Evolutionary conservation across 1,140 invertebrate species (phyloP).

Genomic region (Cephus cinctus): DNA sequence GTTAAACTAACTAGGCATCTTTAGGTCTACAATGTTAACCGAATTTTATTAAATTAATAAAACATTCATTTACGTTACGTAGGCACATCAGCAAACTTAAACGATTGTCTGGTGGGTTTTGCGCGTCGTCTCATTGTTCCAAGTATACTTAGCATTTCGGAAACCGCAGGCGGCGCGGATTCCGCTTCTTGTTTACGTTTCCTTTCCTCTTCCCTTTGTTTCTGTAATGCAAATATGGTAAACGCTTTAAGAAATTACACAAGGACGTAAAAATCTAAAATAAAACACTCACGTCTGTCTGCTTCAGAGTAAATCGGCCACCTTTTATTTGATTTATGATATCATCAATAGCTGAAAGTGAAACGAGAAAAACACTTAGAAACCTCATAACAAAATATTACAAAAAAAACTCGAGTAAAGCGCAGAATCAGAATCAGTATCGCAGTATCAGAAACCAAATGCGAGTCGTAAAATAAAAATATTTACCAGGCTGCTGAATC

Average conservation of each 20-base stretch:
- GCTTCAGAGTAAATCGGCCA: slow-evolving; percentile 69
- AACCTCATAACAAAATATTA: slow-evolving; percentile 1
- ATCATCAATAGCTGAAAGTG: slow-evolving; percentile 64
- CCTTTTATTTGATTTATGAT: slow-evolving; percentile 76
- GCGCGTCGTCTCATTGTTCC: slow-evolving; percentile 65
- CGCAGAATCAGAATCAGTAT: not conserved
- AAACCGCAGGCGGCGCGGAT: slow-evolving; percentile 62
- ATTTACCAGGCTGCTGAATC: slow-evolving; percentile 45
- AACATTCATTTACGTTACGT: too few species aligned
- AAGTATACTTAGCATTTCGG: slow-evolving; percentile 71
- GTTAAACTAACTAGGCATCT: too few species aligned
- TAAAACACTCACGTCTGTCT: slow-evolving; percentile 57
- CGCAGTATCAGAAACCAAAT: slow-evolving; percentile 5
- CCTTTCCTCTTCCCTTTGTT: slow-evolving; percentile 58
- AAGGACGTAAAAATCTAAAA: slow-evolving; percentile 13
- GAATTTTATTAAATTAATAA: too few species aligned
- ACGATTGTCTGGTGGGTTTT: slow-evolving; percentile 40
- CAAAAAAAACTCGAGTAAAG: slow-evolving; percentile 6
- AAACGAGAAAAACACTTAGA: slow-evolving; percentile 11
- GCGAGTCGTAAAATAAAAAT: slow-evolving; percentile 3
- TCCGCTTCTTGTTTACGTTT: slow-evolving; percentile 59
- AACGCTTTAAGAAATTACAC: slow-evolving; percentile 7
- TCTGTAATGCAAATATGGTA: slow-evolving; percentile 32
- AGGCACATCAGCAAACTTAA: slow-evolving; percentile 31
- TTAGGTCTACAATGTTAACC: too few species aligned